Conservation (phyloP, 1,140 invertebrate species). For the Zophobas morio region DNA sequence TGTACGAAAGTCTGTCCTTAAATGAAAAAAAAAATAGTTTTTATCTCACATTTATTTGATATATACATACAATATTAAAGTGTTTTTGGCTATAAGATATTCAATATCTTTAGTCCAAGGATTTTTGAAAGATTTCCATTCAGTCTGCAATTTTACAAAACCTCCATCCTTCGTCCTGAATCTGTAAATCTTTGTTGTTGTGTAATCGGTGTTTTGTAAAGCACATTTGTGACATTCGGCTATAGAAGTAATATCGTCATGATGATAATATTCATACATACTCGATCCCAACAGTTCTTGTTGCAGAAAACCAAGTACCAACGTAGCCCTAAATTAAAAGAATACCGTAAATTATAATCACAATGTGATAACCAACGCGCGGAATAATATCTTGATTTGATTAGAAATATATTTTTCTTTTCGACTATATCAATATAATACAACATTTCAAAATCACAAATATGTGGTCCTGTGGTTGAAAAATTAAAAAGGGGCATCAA, state of each 20-base stretch:
- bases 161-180: conserved; percentile 85
- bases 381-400: too few species aligned
- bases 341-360: not conserved
- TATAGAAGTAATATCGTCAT: conserved; percentile 85
- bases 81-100: conserved; percentile 89
- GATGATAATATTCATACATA: conserved; percentile 94
- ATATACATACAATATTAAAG: conserved; percentile 76
- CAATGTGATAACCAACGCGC: too few species aligned
- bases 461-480: too few species aligned
- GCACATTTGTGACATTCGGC: conserved; percentile 89
- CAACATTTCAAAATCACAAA: too few species aligned
- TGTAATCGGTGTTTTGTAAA: conserved; percentile 75
- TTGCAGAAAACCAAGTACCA: conserved; percentile 91
- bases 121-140: conserved; percentile 91
- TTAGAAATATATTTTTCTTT: too few species aligned
- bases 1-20: conserved; percentile 70
- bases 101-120: conserved; percentile 95
- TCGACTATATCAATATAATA: too few species aligned
- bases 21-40: conserved; percentile 57
- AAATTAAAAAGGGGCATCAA: too few species aligned
- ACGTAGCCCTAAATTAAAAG: conserved; percentile 79
- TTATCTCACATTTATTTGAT: conserved; percentile 16
- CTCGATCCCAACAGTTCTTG: conserved; percentile 94
- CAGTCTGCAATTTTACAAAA: conserved; percentile 83
- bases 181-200: conserved; percentile 82